These are phyloP conservation scores for Oreotrochilus melanogaster DNA, from an alignment of 2,113 vertebrate genomes.

Conservation along the genomic window DNA sequence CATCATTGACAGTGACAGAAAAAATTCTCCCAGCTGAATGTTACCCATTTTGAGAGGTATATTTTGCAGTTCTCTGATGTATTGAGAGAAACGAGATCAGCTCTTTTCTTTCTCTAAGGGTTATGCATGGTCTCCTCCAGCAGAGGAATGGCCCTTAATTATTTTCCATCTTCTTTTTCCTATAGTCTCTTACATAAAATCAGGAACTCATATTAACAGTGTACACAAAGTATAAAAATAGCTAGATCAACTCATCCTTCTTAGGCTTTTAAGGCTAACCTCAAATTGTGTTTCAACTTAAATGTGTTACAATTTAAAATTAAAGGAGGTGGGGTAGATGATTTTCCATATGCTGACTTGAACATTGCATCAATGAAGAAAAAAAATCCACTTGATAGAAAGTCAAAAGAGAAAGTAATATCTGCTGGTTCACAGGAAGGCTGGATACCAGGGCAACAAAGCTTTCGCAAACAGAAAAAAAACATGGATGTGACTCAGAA, in stretches of 20 bases:
- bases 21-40: background rate
- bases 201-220: background rate
- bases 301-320: no score
- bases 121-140: background rate
- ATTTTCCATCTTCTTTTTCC: background rate
- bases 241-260: background rate
- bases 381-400: background rate
- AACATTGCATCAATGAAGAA: background rate
- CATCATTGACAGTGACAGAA: background rate
- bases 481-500: background rate
- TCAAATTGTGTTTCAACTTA: background rate
- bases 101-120: background rate
- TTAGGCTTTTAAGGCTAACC: background rate
- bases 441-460: background rate
- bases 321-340: background rate
- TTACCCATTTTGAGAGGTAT: slow-evolving; percentile 16
- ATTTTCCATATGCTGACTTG: background rate
- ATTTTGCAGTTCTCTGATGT: slow-evolving; percentile 51
- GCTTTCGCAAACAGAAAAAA: background rate
- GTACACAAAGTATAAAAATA: background rate
- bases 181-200: background rate
- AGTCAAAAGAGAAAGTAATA: background rate
- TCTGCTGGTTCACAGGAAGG: background rate
- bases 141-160: background rate
- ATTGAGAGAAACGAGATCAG: background rate